phyloP scores from a whole-genome alignment of 2,113 vertebrate genomes.

The Pontoporia blainvillei region DNA sequence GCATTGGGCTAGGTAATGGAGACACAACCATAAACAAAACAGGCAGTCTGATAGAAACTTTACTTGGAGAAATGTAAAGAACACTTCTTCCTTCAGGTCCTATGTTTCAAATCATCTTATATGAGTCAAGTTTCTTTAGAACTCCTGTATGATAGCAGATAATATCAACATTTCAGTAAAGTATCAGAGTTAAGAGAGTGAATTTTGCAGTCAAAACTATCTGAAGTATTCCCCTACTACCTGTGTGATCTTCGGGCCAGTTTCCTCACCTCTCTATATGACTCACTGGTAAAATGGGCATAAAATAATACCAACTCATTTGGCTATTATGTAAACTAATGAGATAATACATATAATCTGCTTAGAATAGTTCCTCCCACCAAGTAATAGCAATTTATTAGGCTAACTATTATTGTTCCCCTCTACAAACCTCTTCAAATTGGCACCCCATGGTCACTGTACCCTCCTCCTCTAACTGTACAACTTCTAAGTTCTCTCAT shows the following conservation, averaged over 20 bases:
- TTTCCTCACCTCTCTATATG: not conserved
- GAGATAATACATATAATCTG: not conserved
- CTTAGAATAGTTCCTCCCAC: not conserved
- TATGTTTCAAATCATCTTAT: not conserved
- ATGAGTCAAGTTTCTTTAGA: not conserved
- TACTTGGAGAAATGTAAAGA: not conserved
- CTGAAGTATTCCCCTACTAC: not conserved
- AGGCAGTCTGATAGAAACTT: not conserved
- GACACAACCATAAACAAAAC: not conserved
- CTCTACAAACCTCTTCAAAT: constrained; percentile 9
- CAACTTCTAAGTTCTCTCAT: not conserved
- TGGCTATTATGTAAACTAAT: not conserved
- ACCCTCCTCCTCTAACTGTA: not conserved
- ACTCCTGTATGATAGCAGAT: not conserved
- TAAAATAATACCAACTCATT: not conserved
- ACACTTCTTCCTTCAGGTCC: not conserved
- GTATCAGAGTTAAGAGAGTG: not conserved
- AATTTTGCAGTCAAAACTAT: not conserved
- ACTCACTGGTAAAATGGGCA: constrained; percentile 8
- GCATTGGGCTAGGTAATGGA: not conserved
- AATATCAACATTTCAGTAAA: not conserved
- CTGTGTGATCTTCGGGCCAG: not conserved
- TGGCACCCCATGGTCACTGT: not conserved
- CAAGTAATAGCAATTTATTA: not conserved
- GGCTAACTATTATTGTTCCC: not conserved